Conservation (phyloP, 2,797 vertebrate species). For the Dromococcyx pavoninus region DNA sequence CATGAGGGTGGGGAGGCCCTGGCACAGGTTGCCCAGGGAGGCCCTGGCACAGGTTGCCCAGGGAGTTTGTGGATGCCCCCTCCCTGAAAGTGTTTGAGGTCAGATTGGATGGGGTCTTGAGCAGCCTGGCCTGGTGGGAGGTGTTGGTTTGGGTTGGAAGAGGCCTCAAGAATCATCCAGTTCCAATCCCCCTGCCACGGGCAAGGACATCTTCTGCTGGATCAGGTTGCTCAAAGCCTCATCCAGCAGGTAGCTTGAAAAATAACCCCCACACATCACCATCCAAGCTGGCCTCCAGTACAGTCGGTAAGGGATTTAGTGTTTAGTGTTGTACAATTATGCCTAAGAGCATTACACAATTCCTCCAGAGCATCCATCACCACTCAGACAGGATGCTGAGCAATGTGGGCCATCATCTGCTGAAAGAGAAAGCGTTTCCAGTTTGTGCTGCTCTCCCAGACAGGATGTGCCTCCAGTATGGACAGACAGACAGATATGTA, state of each 20-base stretch:
- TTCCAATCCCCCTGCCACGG: too few relatives aligned
- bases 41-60: too few relatives aligned
- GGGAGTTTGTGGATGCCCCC: too few relatives aligned
- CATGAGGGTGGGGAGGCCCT: too few relatives aligned
- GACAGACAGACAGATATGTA: fast-evolving
- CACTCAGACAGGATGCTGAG: neutral
- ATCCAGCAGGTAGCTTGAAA: neutral
- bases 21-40: too few relatives aligned
- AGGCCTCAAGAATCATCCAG: too few relatives aligned
- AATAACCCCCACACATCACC: neutral
- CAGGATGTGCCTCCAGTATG: neutral
- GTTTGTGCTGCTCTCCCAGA: neutral
- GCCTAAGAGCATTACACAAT: neutral
- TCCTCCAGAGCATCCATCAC: neutral
- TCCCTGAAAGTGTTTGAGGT: too few relatives aligned
- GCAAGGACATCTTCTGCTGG: too few relatives aligned
- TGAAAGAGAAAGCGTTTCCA: neutral
- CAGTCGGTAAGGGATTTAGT: neutral
- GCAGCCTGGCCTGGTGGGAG: too few relatives aligned
- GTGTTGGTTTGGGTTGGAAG: too few relatives aligned
- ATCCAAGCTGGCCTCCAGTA: neutral
- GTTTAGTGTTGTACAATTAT: neutral
- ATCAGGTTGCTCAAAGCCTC: too few relatives aligned
- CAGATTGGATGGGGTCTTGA: too few relatives aligned
- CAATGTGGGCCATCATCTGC: neutral